Percentiles rank a stretch among this genome's conserved stretches.
Evolutionary conservation across 1,140 invertebrate species (phyloP).

Genomic region (Paralvinella palmiformis): DNA sequence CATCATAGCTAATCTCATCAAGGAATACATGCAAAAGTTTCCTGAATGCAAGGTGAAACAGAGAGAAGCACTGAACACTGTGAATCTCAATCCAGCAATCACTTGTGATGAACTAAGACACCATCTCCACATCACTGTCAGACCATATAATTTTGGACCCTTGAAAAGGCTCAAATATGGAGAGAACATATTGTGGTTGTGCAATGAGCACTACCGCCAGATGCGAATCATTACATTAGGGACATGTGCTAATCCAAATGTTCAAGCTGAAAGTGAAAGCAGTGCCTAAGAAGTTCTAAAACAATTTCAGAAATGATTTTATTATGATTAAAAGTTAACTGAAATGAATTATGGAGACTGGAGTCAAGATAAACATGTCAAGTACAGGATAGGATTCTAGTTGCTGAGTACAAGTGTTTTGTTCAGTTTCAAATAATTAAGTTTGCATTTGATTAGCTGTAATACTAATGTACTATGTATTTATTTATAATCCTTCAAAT

Average conservation of each 20-base stretch:
- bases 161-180: constrained; percentile 9
- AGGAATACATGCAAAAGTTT: constrained; percentile 7
- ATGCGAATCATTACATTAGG: constrained; percentile 8
- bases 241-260: not conserved
- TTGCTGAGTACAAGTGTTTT: no score
- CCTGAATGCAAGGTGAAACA: not conserved
- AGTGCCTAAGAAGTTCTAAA: no score
- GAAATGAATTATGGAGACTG: no score
- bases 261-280: no score
- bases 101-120: constrained; percentile 5
- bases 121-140: constrained; percentile 11
- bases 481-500: no score
- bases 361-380: no score
- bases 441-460: no score
- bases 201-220: constrained; percentile 17
- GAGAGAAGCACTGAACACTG: not conserved
- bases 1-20: constrained; percentile 6
- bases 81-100: not conserved
- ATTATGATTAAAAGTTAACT: no score
- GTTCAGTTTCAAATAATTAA: no score
- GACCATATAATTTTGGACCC: constrained; percentile 11
- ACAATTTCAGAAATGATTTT: no score
- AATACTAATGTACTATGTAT: no score
- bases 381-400: no score
- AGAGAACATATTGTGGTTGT: constrained; percentile 15